phyloP scores from a whole-genome alignment of 2,888 invertebrate species.

The Macaria notata region DNA sequence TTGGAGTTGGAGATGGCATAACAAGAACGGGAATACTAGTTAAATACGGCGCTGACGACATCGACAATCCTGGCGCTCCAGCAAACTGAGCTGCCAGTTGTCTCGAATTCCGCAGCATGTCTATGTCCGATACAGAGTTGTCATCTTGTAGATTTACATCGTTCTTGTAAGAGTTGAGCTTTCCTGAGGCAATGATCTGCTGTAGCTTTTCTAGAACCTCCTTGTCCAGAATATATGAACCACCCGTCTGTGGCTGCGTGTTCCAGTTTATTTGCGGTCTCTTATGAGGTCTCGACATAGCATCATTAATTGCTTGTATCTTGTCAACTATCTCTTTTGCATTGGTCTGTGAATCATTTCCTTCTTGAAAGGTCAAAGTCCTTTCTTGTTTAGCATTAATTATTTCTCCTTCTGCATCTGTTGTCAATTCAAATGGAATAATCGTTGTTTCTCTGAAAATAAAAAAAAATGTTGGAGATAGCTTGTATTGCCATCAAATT shows the following conservation, averaged over 20 bases:
- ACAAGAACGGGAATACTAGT: conserved; percentile 61
- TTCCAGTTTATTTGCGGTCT: conserved; percentile 54
- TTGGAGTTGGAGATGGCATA: conserved; percentile 41
- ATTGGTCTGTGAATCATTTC: conserved; percentile 40
- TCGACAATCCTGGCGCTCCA: conserved; percentile 34
- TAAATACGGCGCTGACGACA: conserved; percentile 51
- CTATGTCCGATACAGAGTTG: conserved; percentile 39
- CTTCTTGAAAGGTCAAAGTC: conserved; percentile 48
- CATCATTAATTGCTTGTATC: conserved; percentile 79
- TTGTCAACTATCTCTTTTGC: conserved; percentile 77
- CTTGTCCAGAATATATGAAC: conserved; percentile 56
- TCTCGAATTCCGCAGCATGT: conserved; percentile 41
- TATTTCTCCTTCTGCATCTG: conserved; percentile 29
- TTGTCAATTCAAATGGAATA: conserved; percentile 27
- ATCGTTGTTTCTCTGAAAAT: conserved; percentile 49
- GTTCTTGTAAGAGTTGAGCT: conserved; percentile 46
- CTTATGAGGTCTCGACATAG: conserved; percentile 59
- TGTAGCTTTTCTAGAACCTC: conserved; percentile 65
- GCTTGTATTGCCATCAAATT: neutral
- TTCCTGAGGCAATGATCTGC: conserved; percentile 63
- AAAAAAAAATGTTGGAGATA: conserved; percentile 27
- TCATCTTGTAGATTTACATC: conserved; percentile 42
- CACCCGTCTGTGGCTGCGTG: conserved; percentile 47
- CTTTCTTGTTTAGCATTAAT: conserved; percentile 42
- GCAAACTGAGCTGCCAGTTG: conserved; percentile 36